Evolutionary conservation across 2,888 invertebrate genomes (phyloP), one percentile per base, ranked within the genome.

Genomic region (Azorinus chamasolen): DNA sequence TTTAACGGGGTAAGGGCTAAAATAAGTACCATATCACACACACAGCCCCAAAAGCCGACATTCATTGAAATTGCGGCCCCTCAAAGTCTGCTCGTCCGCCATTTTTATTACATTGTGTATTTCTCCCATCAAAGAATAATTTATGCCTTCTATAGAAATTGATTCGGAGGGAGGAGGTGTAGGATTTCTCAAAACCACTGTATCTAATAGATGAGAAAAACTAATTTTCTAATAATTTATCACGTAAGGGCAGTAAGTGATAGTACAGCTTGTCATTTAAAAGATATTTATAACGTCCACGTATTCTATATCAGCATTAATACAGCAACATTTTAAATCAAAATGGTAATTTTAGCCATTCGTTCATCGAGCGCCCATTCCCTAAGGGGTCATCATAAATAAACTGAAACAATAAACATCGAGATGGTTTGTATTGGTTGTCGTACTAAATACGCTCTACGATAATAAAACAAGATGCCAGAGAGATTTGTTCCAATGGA

Each of bases 241-340:
- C 37, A 63, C 51, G 68, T 77, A 74, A 71, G 45, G 57, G 61
- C 69, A 37, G 77, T 66, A 77, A 66, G 59, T 54, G 63, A 77
- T 77, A 74, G 62, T 43, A 62, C 51, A 48, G 66, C 45, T 53
- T 71, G 71, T 77, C 75, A 77, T 73, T 77, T 65, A 51, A 53
- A 66, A 58, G 70, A 77, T 54, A 68, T 81, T 81, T 81, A 81
- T 70, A 62, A 57, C 71, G 50, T 61, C 70, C 63, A 51, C 57
- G 63, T 62, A 73, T 64, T 77, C 74, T 81, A 77, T 66, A 77
- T 39, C 61, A 77, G 65, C 65, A 81, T 81, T 77, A 81, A 74
- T 74, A 65, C 63, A 51, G 65, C 71, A 73, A 77, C 73, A 70
- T 51, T 45, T 53, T 81, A 77, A 81, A 81, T 81, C 76, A 74